Base-by-base conservation (phyloP, 2,113 vertebrate genomes). In the Diphyllodes magnificus region DNA sequence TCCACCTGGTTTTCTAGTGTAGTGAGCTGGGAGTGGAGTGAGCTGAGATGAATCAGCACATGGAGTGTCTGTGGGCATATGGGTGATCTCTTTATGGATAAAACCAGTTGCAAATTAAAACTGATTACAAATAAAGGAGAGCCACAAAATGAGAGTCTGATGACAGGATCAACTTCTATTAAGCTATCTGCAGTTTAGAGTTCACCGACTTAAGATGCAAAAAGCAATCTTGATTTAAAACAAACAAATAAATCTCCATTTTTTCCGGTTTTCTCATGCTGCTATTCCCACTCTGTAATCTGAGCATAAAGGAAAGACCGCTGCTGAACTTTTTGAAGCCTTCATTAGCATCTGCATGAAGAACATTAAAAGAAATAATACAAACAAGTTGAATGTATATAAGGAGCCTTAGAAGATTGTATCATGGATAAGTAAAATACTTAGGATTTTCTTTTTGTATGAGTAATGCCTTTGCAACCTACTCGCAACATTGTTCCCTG, bases 401-500 rank as follows among this genome's bases (percentile, higher is more conserved):
- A 93, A 96, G 96, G 72, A 97, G 90, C 42, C 93, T 81, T 95
- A 92, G 89, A 90, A 97, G 97, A 97, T 97, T 88, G 70, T 95
- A 94, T 91, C 92, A 27, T 60, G 95, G 97, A 98, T 98, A 98
- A 97, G 70, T 79, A 94, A 96, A 96, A 97, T 80, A 89, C 96
- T 97, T 97, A 95, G 90, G 88, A 95, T 88, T 96, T 96, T 97
- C 97, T 96, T 95, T 89, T 94, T 96, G 94, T 95, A 44, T 96
- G 95, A 96, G 96, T 96, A 97, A 97, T 96, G 96, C 96, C 90
- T 96, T 96, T 98, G 96, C 96, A 98, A 97, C 93, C 95, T 94
- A 96, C 96, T 97, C 44, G 33, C 96, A 98, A 94, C 96, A 83
- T 95, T 96, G 94, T 94, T 98, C 98, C 97, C 97, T 95, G 88